phyloP scores from a whole-genome alignment of 2,797 vertebrate genomes.

The Acanthurus tractus region DNA sequence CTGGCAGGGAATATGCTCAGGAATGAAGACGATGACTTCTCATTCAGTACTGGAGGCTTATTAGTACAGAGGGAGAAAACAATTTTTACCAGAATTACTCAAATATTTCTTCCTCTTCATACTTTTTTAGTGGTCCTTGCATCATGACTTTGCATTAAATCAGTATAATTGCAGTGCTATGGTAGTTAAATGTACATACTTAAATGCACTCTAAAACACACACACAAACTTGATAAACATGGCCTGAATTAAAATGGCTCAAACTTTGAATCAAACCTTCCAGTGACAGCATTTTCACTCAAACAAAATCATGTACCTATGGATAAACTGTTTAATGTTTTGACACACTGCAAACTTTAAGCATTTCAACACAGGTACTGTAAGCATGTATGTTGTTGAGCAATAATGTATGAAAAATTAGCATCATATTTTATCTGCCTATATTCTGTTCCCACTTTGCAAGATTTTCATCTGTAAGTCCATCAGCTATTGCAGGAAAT shows the following conservation, averaged over 20 bases:
- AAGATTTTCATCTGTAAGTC: background rate
- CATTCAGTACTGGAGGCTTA: conserved; percentile 1
- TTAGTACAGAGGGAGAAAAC: background rate
- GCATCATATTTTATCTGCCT: background rate
- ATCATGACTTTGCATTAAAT: conserved; percentile 14
- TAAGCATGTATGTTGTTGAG: background rate
- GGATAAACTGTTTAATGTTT: too few relatives aligned
- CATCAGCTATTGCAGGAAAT: background rate
- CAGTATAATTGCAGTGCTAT: conserved; percentile 14
- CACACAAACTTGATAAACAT: background rate
- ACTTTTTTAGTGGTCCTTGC: background rate
- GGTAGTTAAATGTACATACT: background rate
- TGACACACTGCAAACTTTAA: background rate
- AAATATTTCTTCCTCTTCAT: background rate
- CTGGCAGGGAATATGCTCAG: background rate
- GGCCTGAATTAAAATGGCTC: background rate
- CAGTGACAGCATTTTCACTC: background rate
- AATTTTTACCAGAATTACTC: background rate
- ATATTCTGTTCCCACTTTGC: background rate
- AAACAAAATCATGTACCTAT: background rate
- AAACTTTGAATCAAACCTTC: background rate
- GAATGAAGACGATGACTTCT: background rate
- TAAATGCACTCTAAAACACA: background rate
- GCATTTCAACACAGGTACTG: background rate
- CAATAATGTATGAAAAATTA: too few relatives aligned